Base-by-base conservation (phyloP, 1,140 invertebrate species). In the Aricia agestis region DNA sequence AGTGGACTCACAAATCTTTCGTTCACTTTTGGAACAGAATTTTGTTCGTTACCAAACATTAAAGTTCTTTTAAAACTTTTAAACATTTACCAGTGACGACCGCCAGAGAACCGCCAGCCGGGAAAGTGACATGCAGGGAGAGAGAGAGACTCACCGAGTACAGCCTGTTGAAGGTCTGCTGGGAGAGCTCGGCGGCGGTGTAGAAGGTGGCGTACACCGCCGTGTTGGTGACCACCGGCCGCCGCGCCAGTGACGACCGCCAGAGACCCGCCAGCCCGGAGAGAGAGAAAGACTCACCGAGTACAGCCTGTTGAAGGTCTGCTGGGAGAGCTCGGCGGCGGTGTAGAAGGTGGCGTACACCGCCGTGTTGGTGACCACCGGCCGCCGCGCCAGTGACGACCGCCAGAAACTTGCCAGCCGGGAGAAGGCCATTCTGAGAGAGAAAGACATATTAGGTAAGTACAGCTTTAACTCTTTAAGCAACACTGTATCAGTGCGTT, bases 321-420 rank as follows among this genome's bases (percentile, higher is more conserved):
- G 96, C 79, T 97, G 96, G 0, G 95, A 94, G 66, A 96, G 93
- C 82, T 97, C 96, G 0, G 96, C 96, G 4, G 94, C 94, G 0
- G 95, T 94, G 81, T 96, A 97, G 78, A 97, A 94, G 0, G 93
- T 93, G 11, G 96, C 96, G 83, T 97, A 97, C 6, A 96, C 93
- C 1, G 93, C 79, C n/a, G 95, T 94, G 83, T 97, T 97, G 52
- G 95, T 93, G 13, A 96, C 72, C 19, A 96, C 82, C 0, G 96
- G 96, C 78, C 93, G 80, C 66, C 84, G 90, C 66, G 86, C 84
- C 57, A 94, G 92, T 6, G 83, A 81, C 0, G 59, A 67, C 1
- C 80, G 78, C 73, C 79, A 86, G 74, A 73, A 78, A 9, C 66
- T 69, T 6, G 78, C 74, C 45, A 83, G 10, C 15, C 80, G 71